phyloP scores from a whole-genome alignment of 2,888 invertebrate genomes.

The Serrognathus titanus region DNA sequence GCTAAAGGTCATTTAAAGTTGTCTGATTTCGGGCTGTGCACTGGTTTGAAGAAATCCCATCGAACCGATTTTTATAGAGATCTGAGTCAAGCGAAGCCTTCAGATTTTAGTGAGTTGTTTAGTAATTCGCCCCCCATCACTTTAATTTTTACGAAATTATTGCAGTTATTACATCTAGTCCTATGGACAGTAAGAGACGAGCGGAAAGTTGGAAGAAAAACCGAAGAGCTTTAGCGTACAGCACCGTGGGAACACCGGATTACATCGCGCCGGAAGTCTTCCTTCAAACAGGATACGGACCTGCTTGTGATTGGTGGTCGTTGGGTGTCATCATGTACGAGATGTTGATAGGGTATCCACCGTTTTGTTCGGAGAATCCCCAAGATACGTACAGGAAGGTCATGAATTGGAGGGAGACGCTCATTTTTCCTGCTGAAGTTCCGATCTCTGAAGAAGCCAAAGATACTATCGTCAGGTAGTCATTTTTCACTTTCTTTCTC shows the following conservation, averaged over 20 bases:
- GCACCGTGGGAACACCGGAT: conserved; percentile 96
- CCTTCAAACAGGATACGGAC: conserved; percentile 95
- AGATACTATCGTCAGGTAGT: conserved; percentile 74
- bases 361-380: conserved; percentile 98
- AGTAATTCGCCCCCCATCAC: neutral
- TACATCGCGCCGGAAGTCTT: conserved; percentile 99
- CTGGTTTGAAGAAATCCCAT: conserved; percentile 97
- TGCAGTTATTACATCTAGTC: conserved; percentile 60
- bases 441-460: conserved; percentile 98
- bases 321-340: conserved; percentile 99
- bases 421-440: conserved; percentile 98
- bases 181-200: conserved; percentile 96
- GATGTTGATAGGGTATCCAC: conserved; percentile 99
- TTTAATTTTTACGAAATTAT: conserved; percentile 12
- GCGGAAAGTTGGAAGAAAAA: conserved; percentile 99
- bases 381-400: conserved; percentile 97
- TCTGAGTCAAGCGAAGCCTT: conserved; percentile 92
- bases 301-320: conserved; percentile 99
- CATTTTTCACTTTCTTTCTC: neutral
- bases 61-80: conserved; percentile 98
- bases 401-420: conserved; percentile 99
- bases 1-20: conserved; percentile 97
- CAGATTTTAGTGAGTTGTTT: conserved; percentile 85
- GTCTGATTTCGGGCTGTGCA: conserved; percentile 98
- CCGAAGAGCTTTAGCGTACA: conserved; percentile 89